Evolutionary conservation across 92 coral and sea anemone species (phyloP).

Genomic region (Bergia sp.): DNA sequence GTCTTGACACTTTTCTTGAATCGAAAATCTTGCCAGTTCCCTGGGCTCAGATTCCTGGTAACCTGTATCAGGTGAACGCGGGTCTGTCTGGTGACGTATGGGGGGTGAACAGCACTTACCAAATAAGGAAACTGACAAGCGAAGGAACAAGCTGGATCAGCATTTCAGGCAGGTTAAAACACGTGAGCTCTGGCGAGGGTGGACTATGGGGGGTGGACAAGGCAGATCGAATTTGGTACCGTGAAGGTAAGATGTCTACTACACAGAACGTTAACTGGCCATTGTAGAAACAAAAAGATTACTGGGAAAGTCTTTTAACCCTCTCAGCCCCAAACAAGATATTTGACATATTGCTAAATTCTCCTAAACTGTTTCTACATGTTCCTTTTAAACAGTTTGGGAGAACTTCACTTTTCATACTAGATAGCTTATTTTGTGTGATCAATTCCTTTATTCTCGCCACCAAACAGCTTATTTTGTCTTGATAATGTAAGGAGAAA

Average conservation of each 20-base stretch:
- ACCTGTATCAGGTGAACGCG: conserved; percentile 13
- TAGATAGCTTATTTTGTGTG: too few species aligned
- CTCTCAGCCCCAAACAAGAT: too few species aligned
- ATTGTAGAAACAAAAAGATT: too few species aligned
- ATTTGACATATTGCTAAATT: too few species aligned
- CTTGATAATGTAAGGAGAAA: too few species aligned
- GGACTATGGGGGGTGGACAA: conserved; percentile 14
- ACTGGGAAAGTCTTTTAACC: too few species aligned
- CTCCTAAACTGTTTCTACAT: too few species aligned
- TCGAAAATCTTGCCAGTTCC: not conserved
- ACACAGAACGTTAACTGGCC: too few species aligned
- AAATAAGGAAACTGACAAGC: conserved; percentile 16
- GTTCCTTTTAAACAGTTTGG: too few species aligned
- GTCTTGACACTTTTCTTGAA: not conserved
- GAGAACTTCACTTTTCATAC: too few species aligned
- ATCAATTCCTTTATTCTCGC: too few species aligned
- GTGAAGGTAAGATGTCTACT: not conserved
- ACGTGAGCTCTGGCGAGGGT: conserved; percentile 12
- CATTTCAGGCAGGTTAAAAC: not conserved
- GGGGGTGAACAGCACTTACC: conserved; percentile 12
- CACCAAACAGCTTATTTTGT: too few species aligned
- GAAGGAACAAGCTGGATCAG: not conserved
- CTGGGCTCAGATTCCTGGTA: conserved; percentile 27
- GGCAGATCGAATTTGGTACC: conserved; percentile 10
- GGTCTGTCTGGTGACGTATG: conserved; percentile 36